Percentiles rank a stretch among this genome's conserved stretches.
These are phyloP conservation scores for Climacteris rufus DNA, from an alignment of 2,113 vertebrate genomes.

Conservation along the genomic window DNA sequence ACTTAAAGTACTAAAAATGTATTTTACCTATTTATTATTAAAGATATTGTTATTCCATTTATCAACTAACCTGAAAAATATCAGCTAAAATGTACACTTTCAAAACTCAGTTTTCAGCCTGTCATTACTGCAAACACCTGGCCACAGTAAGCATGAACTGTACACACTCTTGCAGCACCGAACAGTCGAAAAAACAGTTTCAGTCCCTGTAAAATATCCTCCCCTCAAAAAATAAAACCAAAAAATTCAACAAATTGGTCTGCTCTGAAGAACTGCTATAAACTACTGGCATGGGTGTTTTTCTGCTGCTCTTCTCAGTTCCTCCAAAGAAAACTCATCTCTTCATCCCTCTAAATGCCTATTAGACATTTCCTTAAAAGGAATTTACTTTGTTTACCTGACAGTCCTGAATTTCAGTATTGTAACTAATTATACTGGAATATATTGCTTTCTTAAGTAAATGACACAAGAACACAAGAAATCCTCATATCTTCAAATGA, in stretches of 20 bases:
- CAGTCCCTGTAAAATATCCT: not conserved
- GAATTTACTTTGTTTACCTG: not conserved
- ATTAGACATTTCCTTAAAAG: not conserved
- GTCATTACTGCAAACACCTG: not conserved
- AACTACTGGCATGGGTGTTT: not conserved
- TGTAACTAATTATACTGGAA: not conserved
- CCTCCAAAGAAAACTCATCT: not conserved
- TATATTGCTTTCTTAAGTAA: not conserved
- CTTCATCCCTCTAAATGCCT: not conserved
- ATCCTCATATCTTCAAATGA: not conserved
- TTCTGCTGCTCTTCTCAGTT: not conserved
- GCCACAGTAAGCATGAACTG: not conserved
- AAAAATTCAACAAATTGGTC: not conserved
- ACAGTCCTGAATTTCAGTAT: not conserved
- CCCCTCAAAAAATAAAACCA: not conserved
- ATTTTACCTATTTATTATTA: slow-evolving; percentile 1
- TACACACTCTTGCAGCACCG: not conserved
- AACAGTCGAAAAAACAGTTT: not conserved
- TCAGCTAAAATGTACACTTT: not conserved
- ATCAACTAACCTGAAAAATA: not conserved
- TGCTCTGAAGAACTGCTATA: not conserved
- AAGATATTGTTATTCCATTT: not conserved
- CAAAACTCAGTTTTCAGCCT: not conserved
- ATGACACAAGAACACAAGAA: not conserved
- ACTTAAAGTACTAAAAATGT: not conserved